Conservation (phyloP, 92 coral and sea anemone species). For the Phenganax stokvisi region DNA sequence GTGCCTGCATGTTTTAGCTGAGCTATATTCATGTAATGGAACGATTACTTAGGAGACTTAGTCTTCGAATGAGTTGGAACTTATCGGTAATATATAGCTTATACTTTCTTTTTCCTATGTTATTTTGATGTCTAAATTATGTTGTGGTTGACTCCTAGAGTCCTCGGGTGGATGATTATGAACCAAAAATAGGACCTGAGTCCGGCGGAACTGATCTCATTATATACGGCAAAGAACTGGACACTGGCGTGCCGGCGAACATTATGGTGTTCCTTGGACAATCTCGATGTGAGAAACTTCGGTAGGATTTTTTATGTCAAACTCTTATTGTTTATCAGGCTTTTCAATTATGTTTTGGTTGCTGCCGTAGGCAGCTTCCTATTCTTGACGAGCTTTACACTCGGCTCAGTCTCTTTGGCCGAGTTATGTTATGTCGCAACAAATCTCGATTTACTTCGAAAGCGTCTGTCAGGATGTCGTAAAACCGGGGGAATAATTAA, state of each 20-base stretch:
- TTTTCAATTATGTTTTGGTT: no score
- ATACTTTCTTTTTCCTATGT: neutral
- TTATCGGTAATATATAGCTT: neutral
- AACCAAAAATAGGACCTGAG: constrained; percentile 80
- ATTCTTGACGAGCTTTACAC: no score
- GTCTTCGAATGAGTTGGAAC: neutral
- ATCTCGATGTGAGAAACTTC: constrained; percentile 48
- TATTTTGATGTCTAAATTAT: neutral
- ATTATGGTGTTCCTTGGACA: constrained; percentile 64
- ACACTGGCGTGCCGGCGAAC: constrained; percentile 58
- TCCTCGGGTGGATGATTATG: constrained; percentile 59
- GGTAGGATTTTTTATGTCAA: constrained; percentile 20
- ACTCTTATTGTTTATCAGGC: no score
- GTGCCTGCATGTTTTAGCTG: no score
- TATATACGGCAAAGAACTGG: constrained; percentile 67
- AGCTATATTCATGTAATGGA: no score
- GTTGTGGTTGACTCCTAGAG: constrained; percentile 39
- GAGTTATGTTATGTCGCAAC: no score
- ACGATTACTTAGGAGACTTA: no score
- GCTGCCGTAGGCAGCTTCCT: no score
- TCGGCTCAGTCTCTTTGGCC: no score
- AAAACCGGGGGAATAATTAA: no score
- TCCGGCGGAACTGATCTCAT: constrained; percentile 76
- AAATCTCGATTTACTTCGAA: no score
- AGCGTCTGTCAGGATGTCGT: no score